These are phyloP conservation scores for Troilus luridus DNA, from an alignment of 2,888 invertebrate genomes.

Conservation along the genomic window DNA sequence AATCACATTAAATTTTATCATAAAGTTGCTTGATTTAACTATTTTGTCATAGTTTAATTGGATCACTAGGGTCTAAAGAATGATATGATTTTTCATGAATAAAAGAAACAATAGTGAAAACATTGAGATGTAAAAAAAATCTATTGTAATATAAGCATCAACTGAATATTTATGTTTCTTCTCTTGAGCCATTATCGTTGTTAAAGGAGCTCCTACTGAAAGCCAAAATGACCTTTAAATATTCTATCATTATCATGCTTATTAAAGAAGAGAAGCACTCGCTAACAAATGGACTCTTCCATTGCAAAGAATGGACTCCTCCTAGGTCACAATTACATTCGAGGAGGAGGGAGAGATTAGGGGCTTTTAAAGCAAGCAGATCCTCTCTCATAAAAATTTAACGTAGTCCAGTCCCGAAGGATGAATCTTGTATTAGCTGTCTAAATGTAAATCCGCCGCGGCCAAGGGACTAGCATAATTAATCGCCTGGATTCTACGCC, in stretches of 20 bases:
- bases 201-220: neutral
- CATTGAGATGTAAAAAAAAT: too few relatives aligned
- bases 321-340: neutral
- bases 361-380: neutral
- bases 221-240: neutral
- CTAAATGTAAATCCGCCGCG: slow-evolving; percentile 1
- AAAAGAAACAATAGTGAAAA: too few relatives aligned
- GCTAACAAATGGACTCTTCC: neutral
- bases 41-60: too few relatives aligned
- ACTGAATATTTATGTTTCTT: neutral
- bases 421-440: slow-evolving; percentile 37
- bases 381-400: slow-evolving; percentile 21
- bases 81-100: too few relatives aligned
- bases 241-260: neutral
- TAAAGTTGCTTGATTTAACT: too few relatives aligned
- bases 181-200: neutral
- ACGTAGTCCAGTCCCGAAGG: neutral
- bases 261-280: neutral
- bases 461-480: neutral
- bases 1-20: too few relatives aligned
- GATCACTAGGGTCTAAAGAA: too few relatives aligned
- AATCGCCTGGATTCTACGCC: neutral
- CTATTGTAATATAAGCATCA: too few relatives aligned
- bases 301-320: neutral
- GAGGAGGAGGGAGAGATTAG: neutral